Evolutionary conservation across 2,797 vertebrate species (phyloP).

Genomic region (Columba guinea): DNA sequence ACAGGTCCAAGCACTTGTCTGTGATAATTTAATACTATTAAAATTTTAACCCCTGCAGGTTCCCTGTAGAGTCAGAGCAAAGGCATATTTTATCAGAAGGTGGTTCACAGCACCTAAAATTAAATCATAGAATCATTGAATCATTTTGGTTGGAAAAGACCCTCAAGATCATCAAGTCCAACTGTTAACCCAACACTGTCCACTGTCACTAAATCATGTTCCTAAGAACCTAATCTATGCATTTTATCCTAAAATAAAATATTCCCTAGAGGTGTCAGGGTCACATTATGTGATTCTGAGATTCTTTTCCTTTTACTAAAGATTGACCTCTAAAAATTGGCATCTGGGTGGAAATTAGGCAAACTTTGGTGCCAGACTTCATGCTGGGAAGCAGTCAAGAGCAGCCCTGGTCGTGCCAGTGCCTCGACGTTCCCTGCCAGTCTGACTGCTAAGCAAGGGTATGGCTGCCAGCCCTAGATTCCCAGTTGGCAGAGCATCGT

Average conservation of each 20-base stretch:
- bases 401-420: not conserved
- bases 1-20: not conserved
- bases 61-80: not conserved
- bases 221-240: no score
- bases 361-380: not conserved
- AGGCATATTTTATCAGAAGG: not conserved
- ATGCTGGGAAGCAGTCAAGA: not conserved
- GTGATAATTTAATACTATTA: not conserved
- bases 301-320: not conserved
- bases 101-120: not conserved
- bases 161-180: no score
- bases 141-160: no score
- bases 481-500: not conserved
- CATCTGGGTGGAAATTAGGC: not conserved
- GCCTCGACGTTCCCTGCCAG: not conserved
- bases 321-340: not conserved
- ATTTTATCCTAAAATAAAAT: not conserved
- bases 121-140: not conserved
- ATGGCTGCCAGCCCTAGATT: conserved; percentile 7
- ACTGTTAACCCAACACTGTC: no score
- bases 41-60: not conserved
- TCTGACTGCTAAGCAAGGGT: not conserved
- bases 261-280: not conserved
- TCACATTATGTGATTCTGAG: not conserved
- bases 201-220: no score